These are phyloP conservation scores for Furnarius figulus DNA, from an alignment of 2,113 vertebrate species.

Conservation along the genomic window DNA sequence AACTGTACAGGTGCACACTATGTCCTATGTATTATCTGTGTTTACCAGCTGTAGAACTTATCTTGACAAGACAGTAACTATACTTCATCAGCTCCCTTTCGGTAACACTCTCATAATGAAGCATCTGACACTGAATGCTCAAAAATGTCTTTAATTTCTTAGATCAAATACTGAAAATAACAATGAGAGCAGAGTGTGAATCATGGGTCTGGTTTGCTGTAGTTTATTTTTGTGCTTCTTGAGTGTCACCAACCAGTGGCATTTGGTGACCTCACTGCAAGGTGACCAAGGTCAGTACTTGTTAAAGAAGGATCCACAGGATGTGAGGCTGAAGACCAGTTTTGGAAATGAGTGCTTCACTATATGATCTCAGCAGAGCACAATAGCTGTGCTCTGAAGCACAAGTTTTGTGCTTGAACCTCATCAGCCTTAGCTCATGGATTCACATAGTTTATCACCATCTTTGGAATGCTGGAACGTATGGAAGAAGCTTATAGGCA, in stretches of 20 bases:
- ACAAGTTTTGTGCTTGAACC: neutral
- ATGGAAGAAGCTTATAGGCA: neutral
- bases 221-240: constrained; percentile 43
- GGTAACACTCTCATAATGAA: neutral
- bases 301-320: neutral
- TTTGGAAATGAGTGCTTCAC: neutral
- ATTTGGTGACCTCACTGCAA: constrained; percentile 1
- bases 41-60: neutral
- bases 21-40: neutral
- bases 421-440: neutral
- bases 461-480: neutral
- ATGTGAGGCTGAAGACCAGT: neutral
- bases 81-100: neutral
- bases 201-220: neutral
- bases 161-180: constrained; percentile 1
- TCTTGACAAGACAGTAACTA: neutral
- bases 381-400: neutral
- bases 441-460: neutral
- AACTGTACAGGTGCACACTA: constrained; percentile 46
- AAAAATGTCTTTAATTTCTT: neutral
- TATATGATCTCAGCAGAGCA: neutral
- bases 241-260: neutral
- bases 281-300: neutral
- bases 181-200: neutral
- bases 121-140: neutral